Evolutionary conservation across 2,888 invertebrate species (phyloP), one percentile per base, ranked within the genome.

Genomic region (Heliconius sara): DNA sequence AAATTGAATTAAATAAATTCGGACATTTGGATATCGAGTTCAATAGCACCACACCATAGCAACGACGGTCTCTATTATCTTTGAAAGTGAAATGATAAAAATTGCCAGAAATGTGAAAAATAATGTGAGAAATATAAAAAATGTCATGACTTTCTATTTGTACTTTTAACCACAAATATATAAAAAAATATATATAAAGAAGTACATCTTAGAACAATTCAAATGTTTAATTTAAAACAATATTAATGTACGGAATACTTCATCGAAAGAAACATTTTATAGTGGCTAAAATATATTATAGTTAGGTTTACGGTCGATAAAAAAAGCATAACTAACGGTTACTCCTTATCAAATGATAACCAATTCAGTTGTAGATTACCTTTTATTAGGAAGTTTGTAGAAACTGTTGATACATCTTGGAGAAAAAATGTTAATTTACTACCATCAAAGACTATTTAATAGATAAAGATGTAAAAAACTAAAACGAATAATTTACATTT

Each of bases 291-390:
- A 65, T 65, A 65, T 75, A 65, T 47, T 43, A 65, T 43, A 63
- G 39, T 66, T 65, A 75, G 63, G 66, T 75, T 75, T 75, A 75
- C 65, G 66, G 75, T 75, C 75, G 75, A 75, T 75, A 75, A 75
- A 75, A 47, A 75, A 75, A 75, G 75, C 65, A 43, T 75, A 75
- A 66, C 65, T 75, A 65, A 75, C 75, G 75, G 63, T 75, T 66
- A 4, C 39, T 65, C 30, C 66, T 75, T 75, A 75, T 75, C 75
- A 65, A 39, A 66, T 75, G 43, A 66, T 65, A 66, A 75, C 65
- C 43, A 75, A 75, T 75, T 75, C 75, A 43, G 65, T 75, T 75
- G 66, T 75, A 75, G 65, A 66, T 75, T 75, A 22, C 25, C 43
- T 66, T 65, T 65, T 75, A 65, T 70, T 70, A 70, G 70, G 70